phyloP scores from a whole-genome alignment of 2,113 vertebrate genomes.

The Trochalopteron elliotii region DNA sequence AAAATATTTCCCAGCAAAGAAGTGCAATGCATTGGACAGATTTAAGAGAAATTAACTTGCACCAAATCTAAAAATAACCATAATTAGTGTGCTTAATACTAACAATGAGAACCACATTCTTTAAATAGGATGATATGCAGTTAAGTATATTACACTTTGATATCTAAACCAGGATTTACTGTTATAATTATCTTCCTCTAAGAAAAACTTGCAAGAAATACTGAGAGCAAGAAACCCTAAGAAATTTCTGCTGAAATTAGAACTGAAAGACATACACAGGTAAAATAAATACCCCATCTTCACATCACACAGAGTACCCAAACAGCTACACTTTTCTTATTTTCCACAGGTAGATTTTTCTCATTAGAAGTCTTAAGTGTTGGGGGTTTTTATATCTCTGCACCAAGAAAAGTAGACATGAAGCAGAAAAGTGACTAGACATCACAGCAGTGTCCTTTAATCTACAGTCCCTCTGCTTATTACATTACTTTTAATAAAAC shows the following conservation, averaged over 20 bases:
- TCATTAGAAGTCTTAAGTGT: neutral
- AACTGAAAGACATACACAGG: neutral
- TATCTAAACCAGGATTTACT: neutral
- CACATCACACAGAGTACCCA: neutral
- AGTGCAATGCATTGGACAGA: neutral
- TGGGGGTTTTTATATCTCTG: fast-evolving
- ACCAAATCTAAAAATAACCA: slow-evolving; percentile 4
- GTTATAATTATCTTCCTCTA: neutral
- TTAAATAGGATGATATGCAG: neutral
- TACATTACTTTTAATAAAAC: neutral
- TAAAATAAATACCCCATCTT: neutral
- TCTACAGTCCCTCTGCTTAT: neutral
- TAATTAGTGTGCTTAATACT: neutral
- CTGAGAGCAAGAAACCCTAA: neutral
- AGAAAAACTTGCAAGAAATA: neutral
- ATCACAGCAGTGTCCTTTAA: neutral
- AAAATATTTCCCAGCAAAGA: neutral
- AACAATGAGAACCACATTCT: neutral
- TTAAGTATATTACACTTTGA: neutral
- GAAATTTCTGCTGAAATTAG: neutral
- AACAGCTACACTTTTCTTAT: neutral
- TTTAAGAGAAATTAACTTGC: neutral
- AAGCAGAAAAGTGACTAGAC: neutral
- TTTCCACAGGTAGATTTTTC: neutral
- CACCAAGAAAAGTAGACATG: neutral